phyloP scores from a whole-genome alignment of 2,797 vertebrate species.

The Oryzias dopingdopingensis region DNA sequence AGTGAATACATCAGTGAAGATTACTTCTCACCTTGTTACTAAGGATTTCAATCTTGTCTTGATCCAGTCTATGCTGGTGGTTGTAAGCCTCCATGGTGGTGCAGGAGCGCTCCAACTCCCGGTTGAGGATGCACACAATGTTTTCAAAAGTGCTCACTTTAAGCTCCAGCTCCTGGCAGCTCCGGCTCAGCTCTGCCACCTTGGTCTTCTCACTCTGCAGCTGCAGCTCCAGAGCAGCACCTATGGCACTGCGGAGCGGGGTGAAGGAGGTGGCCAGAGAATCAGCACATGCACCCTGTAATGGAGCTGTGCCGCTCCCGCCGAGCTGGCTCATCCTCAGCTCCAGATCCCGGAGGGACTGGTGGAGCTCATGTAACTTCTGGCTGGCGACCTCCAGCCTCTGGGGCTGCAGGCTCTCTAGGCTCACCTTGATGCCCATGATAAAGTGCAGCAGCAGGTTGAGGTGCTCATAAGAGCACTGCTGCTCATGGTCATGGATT shows the following conservation, averaged over 20 bases:
- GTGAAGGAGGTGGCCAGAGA: conserved; percentile 73
- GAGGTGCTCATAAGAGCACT: conserved; percentile 86
- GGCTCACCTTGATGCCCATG: conserved; percentile 84
- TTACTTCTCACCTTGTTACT: conserved; percentile 83
- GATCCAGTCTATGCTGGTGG: conserved; percentile 89
- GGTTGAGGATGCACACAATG: conserved; percentile 94
- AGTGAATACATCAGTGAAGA: not conserved
- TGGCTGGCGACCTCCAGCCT: conserved; percentile 79
- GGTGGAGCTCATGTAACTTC: conserved; percentile 79
- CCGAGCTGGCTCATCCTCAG: conserved; percentile 77
- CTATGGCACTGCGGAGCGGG: conserved; percentile 70
- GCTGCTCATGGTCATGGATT: conserved; percentile 86
- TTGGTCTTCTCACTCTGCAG: conserved; percentile 79
- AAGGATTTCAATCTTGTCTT: conserved; percentile 92
- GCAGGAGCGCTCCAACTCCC: conserved; percentile 89
- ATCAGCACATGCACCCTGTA: conserved; percentile 74
- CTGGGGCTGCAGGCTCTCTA: conserved; percentile 83
- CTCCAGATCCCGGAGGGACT: conserved; percentile 80
- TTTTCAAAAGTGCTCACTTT: conserved; percentile 93
- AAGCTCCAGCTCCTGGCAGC: conserved; percentile 86
- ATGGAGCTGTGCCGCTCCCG: conserved; percentile 48
- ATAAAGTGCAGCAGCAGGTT: conserved; percentile 87
- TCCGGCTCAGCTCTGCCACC: conserved; percentile 78
- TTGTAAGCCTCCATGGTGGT: conserved; percentile 87
- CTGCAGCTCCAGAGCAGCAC: conserved; percentile 76